phyloP scores from a whole-genome alignment of 2,888 invertebrate genomes.

The Ischnura elegans region DNA sequence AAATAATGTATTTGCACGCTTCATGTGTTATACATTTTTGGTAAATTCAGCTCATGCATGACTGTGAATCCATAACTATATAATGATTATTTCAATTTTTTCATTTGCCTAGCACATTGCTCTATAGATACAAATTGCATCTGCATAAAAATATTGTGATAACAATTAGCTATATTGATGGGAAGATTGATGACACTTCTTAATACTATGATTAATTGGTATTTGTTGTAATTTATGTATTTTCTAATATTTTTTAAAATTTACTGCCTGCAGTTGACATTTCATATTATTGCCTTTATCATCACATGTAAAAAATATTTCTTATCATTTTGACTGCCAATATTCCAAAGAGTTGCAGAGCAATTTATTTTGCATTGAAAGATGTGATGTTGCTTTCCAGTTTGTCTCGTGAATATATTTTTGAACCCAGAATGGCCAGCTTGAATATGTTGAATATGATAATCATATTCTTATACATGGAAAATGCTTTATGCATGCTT shows the following conservation, averaged over 20 bases:
- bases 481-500: neutral
- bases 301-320: too few relatives aligned
- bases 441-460: neutral
- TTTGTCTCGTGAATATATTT: too few relatives aligned
- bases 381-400: too few relatives aligned
- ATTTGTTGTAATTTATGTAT: neutral
- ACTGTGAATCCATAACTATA: neutral
- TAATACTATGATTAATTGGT: neutral
- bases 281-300: neutral
- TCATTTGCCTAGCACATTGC: neutral
- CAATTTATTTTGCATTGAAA: too few relatives aligned
- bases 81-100: neutral
- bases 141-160: too few relatives aligned
- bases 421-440: too few relatives aligned
- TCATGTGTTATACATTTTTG: neutral
- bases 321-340: too few relatives aligned
- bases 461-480: neutral
- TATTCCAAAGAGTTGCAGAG: too few relatives aligned
- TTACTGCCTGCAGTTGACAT: neutral
- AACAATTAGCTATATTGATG: too few relatives aligned
- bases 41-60: neutral
- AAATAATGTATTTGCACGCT: neutral
- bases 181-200: too few relatives aligned
- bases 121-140: neutral
- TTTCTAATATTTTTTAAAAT: neutral